Conservation (phyloP, 2,113 vertebrate species). For the Felis catus region DNA sequence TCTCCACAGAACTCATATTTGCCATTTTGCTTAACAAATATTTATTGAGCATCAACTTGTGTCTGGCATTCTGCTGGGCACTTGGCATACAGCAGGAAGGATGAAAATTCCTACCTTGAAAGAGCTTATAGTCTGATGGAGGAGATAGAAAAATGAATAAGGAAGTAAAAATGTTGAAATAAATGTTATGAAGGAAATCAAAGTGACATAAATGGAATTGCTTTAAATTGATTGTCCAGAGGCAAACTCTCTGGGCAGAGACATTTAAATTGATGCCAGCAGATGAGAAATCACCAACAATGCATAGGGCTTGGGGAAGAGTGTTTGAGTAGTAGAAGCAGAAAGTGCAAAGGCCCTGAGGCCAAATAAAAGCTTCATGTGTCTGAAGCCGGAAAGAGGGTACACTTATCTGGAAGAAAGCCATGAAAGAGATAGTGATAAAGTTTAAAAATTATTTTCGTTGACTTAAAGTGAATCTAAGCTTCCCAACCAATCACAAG, state of each 20-base stretch:
- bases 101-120: background rate
- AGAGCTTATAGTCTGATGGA: background rate
- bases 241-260: background rate
- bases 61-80: background rate
- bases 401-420: background rate
- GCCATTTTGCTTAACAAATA: background rate
- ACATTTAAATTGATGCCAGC: background rate
- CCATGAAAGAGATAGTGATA: background rate
- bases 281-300: background rate
- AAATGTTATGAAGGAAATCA: background rate
- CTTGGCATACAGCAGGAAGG: background rate
- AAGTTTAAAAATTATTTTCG: background rate
- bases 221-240: background rate
- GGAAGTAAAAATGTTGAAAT: background rate
- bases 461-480: background rate
- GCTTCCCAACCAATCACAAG: background rate
- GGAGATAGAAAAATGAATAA: background rate
- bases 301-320: rapidly evolving
- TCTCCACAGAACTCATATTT: background rate
- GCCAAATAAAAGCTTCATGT: background rate
- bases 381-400: background rate
- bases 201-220: background rate
- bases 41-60: background rate
- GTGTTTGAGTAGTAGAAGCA: background rate
- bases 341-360: background rate